Evolutionary conservation across 2,113 vertebrate genomes (phyloP).

Genomic region (Spea bombifrons): DNA sequence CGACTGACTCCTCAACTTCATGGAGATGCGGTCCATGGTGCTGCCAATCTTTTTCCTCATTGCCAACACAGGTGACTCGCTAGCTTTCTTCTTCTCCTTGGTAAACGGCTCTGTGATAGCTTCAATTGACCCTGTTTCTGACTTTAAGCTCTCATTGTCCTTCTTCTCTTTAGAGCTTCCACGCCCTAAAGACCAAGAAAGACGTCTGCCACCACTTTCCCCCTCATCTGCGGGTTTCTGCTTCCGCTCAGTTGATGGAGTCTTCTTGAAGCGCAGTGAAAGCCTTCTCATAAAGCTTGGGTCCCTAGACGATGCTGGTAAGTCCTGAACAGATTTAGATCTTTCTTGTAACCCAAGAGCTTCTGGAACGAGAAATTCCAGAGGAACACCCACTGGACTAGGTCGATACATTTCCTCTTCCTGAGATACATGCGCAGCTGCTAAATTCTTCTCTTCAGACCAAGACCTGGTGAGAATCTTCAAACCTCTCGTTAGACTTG

Average conservation of each 20-base stretch:
- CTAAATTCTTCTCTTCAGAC: slow-evolving; percentile 74
- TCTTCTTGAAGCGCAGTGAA: slow-evolving; percentile 78
- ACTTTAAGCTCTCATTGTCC: slow-evolving; percentile 66
- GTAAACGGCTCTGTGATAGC: slow-evolving; percentile 49
- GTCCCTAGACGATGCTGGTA: slow-evolving; percentile 82
- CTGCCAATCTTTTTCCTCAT: slow-evolving; percentile 88
- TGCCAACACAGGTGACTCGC: slow-evolving; percentile 78
- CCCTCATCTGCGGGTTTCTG: slow-evolving; percentile 69
- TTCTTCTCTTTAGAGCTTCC: slow-evolving; percentile 76
- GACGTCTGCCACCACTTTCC: slow-evolving; percentile 60
- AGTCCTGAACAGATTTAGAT: slow-evolving; percentile 91
- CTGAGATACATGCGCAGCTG: slow-evolving; percentile 52
- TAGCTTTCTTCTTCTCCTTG: slow-evolving; percentile 60
- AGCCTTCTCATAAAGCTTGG: slow-evolving; percentile 85
- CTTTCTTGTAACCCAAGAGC: slow-evolving; percentile 72
- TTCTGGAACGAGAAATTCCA: slow-evolving; percentile 70
- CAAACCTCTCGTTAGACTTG: slow-evolving; percentile 81
- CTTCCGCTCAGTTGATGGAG: slow-evolving; percentile 77
- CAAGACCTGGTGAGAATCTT: slow-evolving; percentile 82
- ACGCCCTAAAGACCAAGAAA: slow-evolving; percentile 75
- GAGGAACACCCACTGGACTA: slow-evolving; percentile 78
- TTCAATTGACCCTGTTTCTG: slow-evolving; percentile 61
- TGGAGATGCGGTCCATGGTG: slow-evolving; percentile 85
- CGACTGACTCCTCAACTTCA: slow-evolving; percentile 80
- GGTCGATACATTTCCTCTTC: slow-evolving; percentile 91